Base-by-base conservation (phyloP, 2,113 vertebrate species). In the Poecilia latipinna region DNA sequence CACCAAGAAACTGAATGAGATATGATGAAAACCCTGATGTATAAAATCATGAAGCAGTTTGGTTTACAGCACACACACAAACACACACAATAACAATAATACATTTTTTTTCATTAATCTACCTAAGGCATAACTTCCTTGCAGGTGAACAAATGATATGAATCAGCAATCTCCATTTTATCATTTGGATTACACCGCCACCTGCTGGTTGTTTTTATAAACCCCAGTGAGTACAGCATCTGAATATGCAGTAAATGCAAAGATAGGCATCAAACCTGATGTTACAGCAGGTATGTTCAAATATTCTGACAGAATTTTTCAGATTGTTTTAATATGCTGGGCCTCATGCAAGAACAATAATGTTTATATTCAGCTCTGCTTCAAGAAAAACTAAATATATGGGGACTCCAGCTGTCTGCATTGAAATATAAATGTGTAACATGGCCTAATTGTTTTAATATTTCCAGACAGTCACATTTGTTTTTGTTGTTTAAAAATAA, bases 121-220 rank as follows among this genome's bases (percentile, higher is more conserved):
- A 12, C 3, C 0, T 0, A 10, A 65, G 7, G 35, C 13, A 17
- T 10, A 31, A 61, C 1, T 19, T 12, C 35, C 31, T 32, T 4
- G 44, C 44, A 48, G 15, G 44, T 7, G 3, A 48, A 19, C 44
- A 48, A 17, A 19, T 48, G 17, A 48, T 48, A 19, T 48, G 15
- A 44, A 28, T 39, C 26, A n/a, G 22, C 32, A 24, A 17, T 12
- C 26, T 39, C 28, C 61, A 42, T 26, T 39, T 12, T 31, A 29
- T 39, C 5, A 28, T 70, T 22, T 63, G 28, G 28, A 31, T 22
- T 37, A 72, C 28, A 63, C 68, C 65, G 82, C 82, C 86, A 72
- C 77, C 86, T 19, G 35, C 65, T 74, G 89, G 74, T 15, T 12
- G 72, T 15, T 12, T 12, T 24, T 1, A 78, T 68, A 80, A 78